Evolutionary conservation across 2,888 invertebrate species (phyloP).

Genomic region (Dryocosmus kuriphilus): DNA sequence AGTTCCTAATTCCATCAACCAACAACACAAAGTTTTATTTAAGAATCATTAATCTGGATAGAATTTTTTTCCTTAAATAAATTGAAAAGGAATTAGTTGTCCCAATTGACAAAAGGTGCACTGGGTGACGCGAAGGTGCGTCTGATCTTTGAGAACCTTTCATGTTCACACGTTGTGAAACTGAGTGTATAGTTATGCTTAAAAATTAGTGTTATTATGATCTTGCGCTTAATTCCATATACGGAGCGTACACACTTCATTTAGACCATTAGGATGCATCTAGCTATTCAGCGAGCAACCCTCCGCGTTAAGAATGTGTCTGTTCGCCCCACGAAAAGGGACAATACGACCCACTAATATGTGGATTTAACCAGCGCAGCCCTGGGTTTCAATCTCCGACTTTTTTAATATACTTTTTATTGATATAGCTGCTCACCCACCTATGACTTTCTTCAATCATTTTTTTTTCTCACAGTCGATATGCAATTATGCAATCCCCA

Average conservation of each 20-base stretch:
- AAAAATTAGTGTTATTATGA: constrained; percentile 76
- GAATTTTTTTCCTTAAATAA: constrained; percentile 42
- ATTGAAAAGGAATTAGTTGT: constrained; percentile 18
- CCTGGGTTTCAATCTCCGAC: constrained; percentile 3
- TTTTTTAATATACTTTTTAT: constrained; percentile 22
- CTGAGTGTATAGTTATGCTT: constrained; percentile 77
- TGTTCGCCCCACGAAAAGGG: constrained; percentile 41
- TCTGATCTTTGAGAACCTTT: constrained; percentile 64
- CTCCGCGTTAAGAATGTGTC: constrained; percentile 41
- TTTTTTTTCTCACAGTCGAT: not conserved
- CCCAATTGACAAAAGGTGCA: constrained; percentile 53
- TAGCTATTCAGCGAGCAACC: constrained; percentile 60
- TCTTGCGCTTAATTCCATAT: constrained; percentile 65
- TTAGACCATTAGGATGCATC: constrained; percentile 75
- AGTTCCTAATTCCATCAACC: not conserved
- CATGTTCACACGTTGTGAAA: constrained; percentile 77
- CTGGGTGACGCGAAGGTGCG: constrained; percentile 42
- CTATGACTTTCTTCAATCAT: not conserved
- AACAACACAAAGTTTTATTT: not conserved
- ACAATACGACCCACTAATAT: constrained; percentile 32
- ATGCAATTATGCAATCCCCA: not conserved
- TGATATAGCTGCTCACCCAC: not conserved
- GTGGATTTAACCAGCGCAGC: constrained; percentile 29
- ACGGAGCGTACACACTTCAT: constrained; percentile 75
- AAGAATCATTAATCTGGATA: not conserved